Evolutionary conservation across 2,888 invertebrate genomes (phyloP), one percentile per base, ranked within the genome.

Genomic region (Sminthurinus aureus): DNA sequence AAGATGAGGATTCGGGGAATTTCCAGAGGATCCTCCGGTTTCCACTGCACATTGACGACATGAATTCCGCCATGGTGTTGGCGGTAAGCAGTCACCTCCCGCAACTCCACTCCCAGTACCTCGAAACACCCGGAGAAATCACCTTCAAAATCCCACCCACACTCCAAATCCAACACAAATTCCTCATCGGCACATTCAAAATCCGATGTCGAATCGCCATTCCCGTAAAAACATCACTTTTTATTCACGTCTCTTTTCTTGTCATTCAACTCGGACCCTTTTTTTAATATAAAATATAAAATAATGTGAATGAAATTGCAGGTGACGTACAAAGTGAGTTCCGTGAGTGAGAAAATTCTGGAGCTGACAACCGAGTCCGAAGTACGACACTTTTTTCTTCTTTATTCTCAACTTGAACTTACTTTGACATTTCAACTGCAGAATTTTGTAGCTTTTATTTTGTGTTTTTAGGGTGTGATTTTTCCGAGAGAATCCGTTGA

Each of bases 201-300:
- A 50, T 83, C 2, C 26, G 75, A 50, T 79, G 64, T 38, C 0
- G 74, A n/a, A 71, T 83, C 12, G n/a, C 58, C 8, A 75, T 83
- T 26, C 79, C 83, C 0, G 83, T 83, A 83, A 73, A 26, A n/a
- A n/a, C n/a, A n/a, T n/a, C n/a, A n/a, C n/a, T n/a, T 75, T 24
- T 24, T 24, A 13, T 38, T 38, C 38, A 1, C 38, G 38, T 38
- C 3, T 38, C 38, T 38, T 38, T 38, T 38, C 1, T 1, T 38
- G 3, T 38, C 38, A 38, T 4, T 6, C 6, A 38, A 38, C 1
- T 6, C n/a, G 0, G 20, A n/a, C n/a, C n/a, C n/a, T n/a, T n/a
- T n/a, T n/a, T n/a, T n/a, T n/a, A n/a, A n/a, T n/a, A n/a, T n/a
- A n/a, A 69, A 69, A 69, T 8, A 69, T 12, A 69, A 20, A 20